Conservation (phyloP, 2,113 vertebrate species). For the Anseranas semipalmata region DNA sequence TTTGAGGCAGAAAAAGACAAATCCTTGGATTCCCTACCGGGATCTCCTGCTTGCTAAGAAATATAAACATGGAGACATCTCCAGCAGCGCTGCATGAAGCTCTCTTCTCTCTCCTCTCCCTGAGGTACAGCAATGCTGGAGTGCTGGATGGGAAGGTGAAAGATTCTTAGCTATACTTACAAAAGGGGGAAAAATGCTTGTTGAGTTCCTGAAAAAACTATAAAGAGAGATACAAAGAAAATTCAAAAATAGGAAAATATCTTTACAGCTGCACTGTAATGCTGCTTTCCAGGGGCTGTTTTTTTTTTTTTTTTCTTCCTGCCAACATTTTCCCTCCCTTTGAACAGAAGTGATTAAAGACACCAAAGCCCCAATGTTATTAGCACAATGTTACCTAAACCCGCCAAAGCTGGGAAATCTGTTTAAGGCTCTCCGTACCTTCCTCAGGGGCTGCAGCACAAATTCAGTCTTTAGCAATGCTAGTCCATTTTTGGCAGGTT, state of each 20-base stretch:
- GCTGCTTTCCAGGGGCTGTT: no score
- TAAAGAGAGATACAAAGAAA: neutral
- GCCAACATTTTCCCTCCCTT: neutral
- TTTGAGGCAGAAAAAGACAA: neutral
- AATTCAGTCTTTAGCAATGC: neutral
- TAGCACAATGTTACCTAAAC: neutral
- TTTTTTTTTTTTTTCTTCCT: neutral
- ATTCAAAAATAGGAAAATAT: neutral
- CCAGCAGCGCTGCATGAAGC: neutral
- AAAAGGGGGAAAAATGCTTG: no score
- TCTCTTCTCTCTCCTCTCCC: no score
- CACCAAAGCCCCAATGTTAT: neutral
- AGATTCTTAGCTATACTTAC: no score
- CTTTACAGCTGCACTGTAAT: neutral
- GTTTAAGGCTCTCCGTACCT: neutral
- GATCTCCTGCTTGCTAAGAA: neutral
- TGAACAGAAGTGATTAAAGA: neutral
- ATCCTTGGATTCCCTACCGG: neutral
- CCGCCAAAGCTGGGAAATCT: constrained; percentile 36
- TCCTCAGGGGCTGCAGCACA: neutral
- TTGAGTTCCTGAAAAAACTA: no score
- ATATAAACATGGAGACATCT: neutral
- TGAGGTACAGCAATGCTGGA: no score
- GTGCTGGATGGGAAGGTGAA: no score
- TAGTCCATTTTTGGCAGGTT: neutral